Conservation (phyloP, 1,140 invertebrate species). For the Drosophila santomea region DNA sequence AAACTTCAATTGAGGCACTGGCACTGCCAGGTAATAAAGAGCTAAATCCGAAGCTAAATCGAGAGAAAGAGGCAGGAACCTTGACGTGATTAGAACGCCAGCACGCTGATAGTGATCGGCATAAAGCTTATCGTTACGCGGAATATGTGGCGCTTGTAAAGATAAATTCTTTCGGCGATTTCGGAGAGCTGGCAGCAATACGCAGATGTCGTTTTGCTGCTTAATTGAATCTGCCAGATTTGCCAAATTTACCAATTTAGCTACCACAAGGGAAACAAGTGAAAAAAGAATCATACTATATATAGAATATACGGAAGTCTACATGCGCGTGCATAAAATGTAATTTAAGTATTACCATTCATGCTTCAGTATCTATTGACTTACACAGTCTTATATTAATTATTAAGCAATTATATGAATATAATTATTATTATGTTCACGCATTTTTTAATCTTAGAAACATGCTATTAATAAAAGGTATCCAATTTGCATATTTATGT, state of each 20-base stretch:
- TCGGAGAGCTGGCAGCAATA: not conserved
- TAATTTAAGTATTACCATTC: too few species aligned
- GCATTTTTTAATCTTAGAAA: too few species aligned
- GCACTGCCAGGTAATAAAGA: conserved; percentile 20
- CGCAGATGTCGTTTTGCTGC: conserved; percentile 11
- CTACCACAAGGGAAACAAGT: not conserved
- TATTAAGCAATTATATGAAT: too few species aligned
- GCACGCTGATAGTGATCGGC: conserved; percentile 55
- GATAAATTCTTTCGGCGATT: conserved; percentile 59
- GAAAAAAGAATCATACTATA: not conserved
- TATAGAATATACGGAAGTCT: too few species aligned
- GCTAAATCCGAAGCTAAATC: not conserved
- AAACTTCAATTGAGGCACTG: conserved; percentile 55
- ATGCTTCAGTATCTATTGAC: too few species aligned
- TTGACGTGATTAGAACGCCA: conserved; percentile 49
- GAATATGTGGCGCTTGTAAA: conserved; percentile 62
- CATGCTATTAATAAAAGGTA: too few species aligned
- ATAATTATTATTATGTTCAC: too few species aligned
- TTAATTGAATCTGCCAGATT: conserved; percentile 60
- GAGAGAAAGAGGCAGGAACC: conserved; percentile 36
- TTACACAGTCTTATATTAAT: too few species aligned
- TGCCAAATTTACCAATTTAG: conserved; percentile 18
- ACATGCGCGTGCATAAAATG: too few species aligned
- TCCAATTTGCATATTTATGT: too few species aligned
- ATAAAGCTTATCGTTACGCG: conserved; percentile 78